Conservation (phyloP, 2,797 vertebrate genomes). For the Silurus aristotelis region DNA sequence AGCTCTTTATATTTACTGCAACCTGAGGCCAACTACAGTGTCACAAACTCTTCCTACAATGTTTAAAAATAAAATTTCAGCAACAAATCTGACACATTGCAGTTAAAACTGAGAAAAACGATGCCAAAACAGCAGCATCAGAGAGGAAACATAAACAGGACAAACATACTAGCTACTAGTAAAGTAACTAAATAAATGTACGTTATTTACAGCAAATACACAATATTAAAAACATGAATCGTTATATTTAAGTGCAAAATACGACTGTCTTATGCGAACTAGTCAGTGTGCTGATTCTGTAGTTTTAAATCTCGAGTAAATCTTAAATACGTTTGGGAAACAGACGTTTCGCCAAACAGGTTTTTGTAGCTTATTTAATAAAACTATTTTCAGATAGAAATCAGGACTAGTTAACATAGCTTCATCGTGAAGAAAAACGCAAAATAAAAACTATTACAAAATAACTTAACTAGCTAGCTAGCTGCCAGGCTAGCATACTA, state of each 20-base stretch:
- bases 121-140: neutral
- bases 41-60: neutral
- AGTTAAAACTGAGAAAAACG: neutral
- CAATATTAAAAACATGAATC: no score
- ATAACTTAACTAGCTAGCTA: constrained; percentile 6
- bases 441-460: neutral
- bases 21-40: neutral
- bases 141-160: neutral
- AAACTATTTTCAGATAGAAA: neutral
- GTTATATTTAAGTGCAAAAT: neutral
- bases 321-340: neutral
- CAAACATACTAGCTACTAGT: neutral
- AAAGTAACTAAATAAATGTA: no score
- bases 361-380: neutral
- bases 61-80: neutral
- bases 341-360: neutral
- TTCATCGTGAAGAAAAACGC: neutral
- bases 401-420: neutral
- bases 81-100: neutral
- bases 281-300: neutral
- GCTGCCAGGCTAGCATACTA: neutral
- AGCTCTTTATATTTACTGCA: neutral
- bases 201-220: no score
- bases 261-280: no score
- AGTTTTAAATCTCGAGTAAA: neutral